Conservation (phyloP, 1,140 invertebrate species). For the Arctopsyche grandis region DNA sequence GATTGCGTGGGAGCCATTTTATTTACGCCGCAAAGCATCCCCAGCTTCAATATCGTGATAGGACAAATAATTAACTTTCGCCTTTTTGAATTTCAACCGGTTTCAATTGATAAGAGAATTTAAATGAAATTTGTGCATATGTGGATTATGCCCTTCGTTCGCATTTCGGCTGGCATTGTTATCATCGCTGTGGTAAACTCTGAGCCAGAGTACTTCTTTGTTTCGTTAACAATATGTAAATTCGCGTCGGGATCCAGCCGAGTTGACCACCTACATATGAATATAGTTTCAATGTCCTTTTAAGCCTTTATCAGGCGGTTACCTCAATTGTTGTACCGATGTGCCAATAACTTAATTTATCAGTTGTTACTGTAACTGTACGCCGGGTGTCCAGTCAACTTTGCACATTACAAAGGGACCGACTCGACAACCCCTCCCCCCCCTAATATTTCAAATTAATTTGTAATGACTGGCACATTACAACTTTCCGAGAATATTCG, state of each 20-base stretch:
- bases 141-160: no score
- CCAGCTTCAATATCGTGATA: neutral
- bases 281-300: conserved; percentile 15
- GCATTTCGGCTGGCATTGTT: no score
- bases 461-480: neutral
- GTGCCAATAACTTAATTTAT: conserved; percentile 22
- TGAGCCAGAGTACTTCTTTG: neutral
- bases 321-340: conserved; percentile 4
- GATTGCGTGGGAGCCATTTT: conserved; percentile 13
- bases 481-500: neutral
- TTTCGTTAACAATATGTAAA: conserved; percentile 15
- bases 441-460: conserved; percentile 4
- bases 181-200: neutral
- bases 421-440: neutral
- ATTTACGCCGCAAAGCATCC: neutral
- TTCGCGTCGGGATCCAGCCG: neutral
- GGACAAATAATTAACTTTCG: no score
- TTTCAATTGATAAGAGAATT: no score
- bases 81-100: no score
- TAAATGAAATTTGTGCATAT: no score
- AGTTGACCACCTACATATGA: neutral
- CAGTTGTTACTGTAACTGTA: conserved; percentile 14
- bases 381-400: conserved; percentile 27
- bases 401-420: conserved; percentile 19
- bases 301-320: neutral